These are phyloP conservation scores for Spea hammondii DNA, from an alignment of 2,797 vertebrate species.

Conservation along the genomic window DNA sequence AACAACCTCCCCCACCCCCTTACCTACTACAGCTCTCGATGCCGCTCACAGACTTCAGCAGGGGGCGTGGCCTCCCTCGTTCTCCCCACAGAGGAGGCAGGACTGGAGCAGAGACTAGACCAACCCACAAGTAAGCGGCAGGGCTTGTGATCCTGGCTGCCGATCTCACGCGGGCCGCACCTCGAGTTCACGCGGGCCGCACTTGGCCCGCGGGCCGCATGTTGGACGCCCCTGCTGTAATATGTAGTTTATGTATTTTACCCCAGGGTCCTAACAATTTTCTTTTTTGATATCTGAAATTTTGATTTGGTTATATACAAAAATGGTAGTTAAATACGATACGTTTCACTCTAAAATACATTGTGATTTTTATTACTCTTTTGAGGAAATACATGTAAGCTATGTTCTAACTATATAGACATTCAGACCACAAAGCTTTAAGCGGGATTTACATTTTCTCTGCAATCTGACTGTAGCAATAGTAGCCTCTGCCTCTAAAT, in stretches of 20 bases:
- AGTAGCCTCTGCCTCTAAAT: neutral
- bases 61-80: too few species aligned
- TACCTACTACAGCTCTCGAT: too few species aligned
- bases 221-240: too few species aligned
- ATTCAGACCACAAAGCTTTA: neutral
- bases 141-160: too few species aligned
- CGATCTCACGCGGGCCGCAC: too few species aligned
- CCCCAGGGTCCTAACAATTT: neutral
- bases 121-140: too few species aligned
- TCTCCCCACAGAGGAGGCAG: too few species aligned
- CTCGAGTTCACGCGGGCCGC: too few species aligned
- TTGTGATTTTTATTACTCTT: neutral
- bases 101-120: too few species aligned
- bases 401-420: neutral
- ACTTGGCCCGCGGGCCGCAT: too few species aligned
- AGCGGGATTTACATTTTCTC: conserved; percentile 8
- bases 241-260: neutral
- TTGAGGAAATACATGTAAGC: neutral
- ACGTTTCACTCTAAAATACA: neutral
- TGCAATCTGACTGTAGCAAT: conserved; percentile 1
- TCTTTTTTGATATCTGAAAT: conserved; percentile 17
- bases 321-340: neutral
- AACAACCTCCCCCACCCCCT: too few species aligned
- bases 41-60: too few species aligned
- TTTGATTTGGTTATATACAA: conserved; percentile 12